Percentiles rank a stretch among this genome's conserved stretches.
These are phyloP conservation scores for Drosophila crucigera DNA, from an alignment of 2,888 invertebrate species.

Conservation along the genomic window DNA sequence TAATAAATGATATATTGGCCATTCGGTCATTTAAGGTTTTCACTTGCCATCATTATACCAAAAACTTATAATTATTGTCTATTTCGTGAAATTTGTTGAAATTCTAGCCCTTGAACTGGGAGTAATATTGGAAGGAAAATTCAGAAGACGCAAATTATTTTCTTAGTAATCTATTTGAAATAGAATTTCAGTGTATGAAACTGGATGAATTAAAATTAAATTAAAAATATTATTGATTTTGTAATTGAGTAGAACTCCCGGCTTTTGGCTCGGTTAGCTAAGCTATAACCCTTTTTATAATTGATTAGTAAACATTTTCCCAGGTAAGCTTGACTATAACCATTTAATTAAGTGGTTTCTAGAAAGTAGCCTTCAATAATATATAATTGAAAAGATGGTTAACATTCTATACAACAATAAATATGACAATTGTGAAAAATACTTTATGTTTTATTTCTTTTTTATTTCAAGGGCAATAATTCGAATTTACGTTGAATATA, in stretches of 20 bases:
- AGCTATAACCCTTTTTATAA: background rate
- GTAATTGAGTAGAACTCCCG: background rate
- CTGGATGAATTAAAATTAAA: background rate
- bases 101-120: background rate
- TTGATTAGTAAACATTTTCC: background rate
- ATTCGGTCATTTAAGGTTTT: conserved; percentile 23
- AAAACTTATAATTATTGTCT: conserved; percentile 13
- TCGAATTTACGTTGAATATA: background rate
- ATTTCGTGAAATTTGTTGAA: background rate
- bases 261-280: background rate
- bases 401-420: background rate
- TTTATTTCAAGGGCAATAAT: background rate
- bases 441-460: background rate
- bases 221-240: background rate
- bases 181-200: background rate
- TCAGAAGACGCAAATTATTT: background rate
- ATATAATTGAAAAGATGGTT: background rate
- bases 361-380: background rate
- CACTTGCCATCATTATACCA: conserved; percentile 10
- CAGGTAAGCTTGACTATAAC: background rate
- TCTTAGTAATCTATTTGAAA: background rate
- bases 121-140: background rate
- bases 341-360: background rate
- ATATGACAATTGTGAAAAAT: background rate
- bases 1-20: conserved; percentile 66